Percentiles rank a stretch among this genome's conserved stretches.
Evolutionary conservation across 2,113 vertebrate genomes (phyloP).

Genomic region (Gracilinanus agilis): DNA sequence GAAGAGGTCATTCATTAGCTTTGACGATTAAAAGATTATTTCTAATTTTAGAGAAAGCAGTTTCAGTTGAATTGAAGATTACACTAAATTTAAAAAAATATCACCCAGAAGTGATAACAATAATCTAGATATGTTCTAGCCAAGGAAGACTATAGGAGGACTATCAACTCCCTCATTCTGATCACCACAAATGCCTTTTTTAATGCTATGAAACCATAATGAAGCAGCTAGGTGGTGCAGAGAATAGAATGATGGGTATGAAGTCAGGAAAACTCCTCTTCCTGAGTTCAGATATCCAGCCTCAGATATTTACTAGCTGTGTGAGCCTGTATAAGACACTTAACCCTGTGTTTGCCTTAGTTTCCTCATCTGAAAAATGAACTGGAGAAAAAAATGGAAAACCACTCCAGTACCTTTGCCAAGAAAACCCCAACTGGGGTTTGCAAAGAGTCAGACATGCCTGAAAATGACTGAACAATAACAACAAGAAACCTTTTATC

Average conservation of each 20-base stretch:
- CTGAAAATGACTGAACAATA: background rate
- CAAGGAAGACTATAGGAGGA: background rate
- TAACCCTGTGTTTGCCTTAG: background rate
- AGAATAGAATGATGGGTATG: background rate
- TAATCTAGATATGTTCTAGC: background rate
- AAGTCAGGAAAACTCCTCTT: background rate
- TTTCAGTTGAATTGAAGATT: background rate
- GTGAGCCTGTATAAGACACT: background rate
- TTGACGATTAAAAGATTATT: background rate
- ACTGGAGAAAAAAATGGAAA: background rate
- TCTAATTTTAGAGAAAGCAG: background rate
- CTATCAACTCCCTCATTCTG: background rate
- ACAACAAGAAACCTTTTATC: conserved; percentile 19
- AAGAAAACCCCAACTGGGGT: background rate
- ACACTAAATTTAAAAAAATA: background rate
- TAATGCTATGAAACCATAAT: background rate
- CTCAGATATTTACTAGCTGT: background rate
- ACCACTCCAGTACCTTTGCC: background rate
- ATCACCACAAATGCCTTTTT: background rate
- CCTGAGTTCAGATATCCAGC: background rate
- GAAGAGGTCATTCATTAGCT: background rate
- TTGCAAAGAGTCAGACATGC: background rate
- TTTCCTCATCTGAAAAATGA: background rate
- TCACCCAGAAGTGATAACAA: background rate
- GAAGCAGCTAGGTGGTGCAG: background rate